Evolutionary conservation across 2,797 vertebrate species (phyloP).

Genomic region (Melanotaenia parkinsoni): DNA sequence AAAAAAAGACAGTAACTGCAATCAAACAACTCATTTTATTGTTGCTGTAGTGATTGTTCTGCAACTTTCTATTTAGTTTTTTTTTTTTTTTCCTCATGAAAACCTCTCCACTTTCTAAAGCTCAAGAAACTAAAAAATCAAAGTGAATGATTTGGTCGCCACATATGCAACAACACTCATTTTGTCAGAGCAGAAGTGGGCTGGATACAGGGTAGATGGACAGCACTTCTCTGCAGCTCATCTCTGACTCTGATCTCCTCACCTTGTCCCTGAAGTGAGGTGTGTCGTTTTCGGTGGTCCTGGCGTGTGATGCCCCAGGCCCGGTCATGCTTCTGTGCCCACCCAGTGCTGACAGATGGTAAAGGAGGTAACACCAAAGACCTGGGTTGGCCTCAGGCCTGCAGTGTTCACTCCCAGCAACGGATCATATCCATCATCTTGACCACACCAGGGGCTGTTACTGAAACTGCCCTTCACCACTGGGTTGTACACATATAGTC

Average conservation of each 20-base stretch:
- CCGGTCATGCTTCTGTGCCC: slow-evolving; percentile 60
- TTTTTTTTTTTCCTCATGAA: slow-evolving; percentile 18
- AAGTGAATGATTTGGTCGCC: slow-evolving; percentile 1
- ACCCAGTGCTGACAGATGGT: slow-evolving; percentile 78
- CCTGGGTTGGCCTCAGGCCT: slow-evolving; percentile 66
- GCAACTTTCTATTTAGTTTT: slow-evolving; percentile 40
- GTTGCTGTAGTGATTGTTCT: slow-evolving; percentile 50
- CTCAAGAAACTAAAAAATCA: slow-evolving; percentile 14
- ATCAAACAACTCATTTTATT: slow-evolving; percentile 37
- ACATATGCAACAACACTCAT: slow-evolving; percentile 7
- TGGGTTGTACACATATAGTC: slow-evolving; percentile 29
- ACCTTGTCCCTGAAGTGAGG: slow-evolving; percentile 35
- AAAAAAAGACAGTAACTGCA: slow-evolving; percentile 5
- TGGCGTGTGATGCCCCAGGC: slow-evolving; percentile 51
- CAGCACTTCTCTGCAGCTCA: slow-evolving; percentile 19
- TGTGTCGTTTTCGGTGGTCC: slow-evolving; percentile 49
- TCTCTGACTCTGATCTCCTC: slow-evolving; percentile 44
- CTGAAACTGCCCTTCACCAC: slow-evolving; percentile 77
- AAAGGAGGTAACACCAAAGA: slow-evolving; percentile 63
- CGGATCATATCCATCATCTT: slow-evolving; percentile 81
- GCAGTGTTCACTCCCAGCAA: slow-evolving; percentile 65
- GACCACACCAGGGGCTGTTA: slow-evolving; percentile 73
- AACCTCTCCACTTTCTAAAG: slow-evolving; percentile 16
- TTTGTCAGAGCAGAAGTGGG: slow-evolving; percentile 14
- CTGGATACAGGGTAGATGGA: slow-evolving; percentile 23